Evolutionary conservation across 2,888 invertebrate species (phyloP), one percentile per base, ranked within the genome.

Genomic region (Polydrusus cervinus): DNA sequence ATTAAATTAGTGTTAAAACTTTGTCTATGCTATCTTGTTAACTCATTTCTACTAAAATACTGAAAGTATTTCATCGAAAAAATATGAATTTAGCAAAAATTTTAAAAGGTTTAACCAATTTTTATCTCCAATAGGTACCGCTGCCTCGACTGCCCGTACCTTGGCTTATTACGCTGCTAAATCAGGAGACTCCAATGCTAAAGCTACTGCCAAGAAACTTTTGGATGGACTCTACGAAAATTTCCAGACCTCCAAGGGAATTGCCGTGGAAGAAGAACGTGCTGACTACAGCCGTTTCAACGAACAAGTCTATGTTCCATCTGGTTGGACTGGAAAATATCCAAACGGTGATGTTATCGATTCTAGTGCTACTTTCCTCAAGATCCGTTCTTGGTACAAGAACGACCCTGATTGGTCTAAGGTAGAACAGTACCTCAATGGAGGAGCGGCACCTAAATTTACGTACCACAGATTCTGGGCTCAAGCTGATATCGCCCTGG

Each of bases 381-480:
- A 72, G 30, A 57, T 81, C 38, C 69, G 81, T 61, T 81, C 80
- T 0, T 81, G 78, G 74, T 81, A 81, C 71, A 80, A 81, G 65
- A 77, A 76, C 0, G 81, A 81, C 69, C 78, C 80, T 11, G 73
- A 81, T 11, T 81, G 78, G 78, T 38, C 76, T 10, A 78, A 80
- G 60, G 79, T 81, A 16, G 78, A 81, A 65, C 16, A 65, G 45
- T 78, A 78, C 69, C 69, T 81, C 47, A 79, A 79, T 51, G 81
- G 81, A 30, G 81, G 81, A 11, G 47, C 76, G 13, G 76, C 64
- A 38, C 81, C 81, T 14, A 70, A 30, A 3, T 79, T 81, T 69
- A 77, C 75, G 38, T 81, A 80, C 73, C 81, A 81, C 74, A 76
- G 81, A 64, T 81, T 81, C 77, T 81, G 81, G 81, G 76, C 80